Percentiles rank a stretch among this genome's conserved stretches.
Evolutionary conservation across 92 coral and sea anemone species (phyloP).

Genomic region (Zoanthus solanderi): DNA sequence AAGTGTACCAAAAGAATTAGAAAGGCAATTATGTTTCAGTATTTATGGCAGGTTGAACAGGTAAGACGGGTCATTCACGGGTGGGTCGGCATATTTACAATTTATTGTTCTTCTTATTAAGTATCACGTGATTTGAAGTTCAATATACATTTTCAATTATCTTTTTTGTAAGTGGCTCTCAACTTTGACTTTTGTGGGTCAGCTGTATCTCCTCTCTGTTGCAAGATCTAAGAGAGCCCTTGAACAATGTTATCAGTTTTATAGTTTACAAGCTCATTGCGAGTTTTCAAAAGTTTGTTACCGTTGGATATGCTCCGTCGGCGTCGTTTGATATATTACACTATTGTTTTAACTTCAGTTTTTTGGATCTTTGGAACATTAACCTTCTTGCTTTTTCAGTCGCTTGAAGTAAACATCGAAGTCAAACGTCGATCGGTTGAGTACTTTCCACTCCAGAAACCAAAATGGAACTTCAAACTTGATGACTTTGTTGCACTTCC

Average conservation of each 20-base stretch:
- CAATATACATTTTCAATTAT: constrained; percentile 28
- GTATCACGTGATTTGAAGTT: constrained; percentile 33
- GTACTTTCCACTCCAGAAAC: constrained; percentile 66
- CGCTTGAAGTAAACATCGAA: constrained; percentile 85
- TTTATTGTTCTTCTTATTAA: not conserved
- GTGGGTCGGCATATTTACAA: not conserved
- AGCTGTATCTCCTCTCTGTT: not conserved
- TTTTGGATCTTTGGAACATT: constrained; percentile 95
- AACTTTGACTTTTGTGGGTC: constrained; percentile 5
- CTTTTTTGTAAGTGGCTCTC: not conserved
- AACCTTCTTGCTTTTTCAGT: constrained; percentile 84
- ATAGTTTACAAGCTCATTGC: not conserved
- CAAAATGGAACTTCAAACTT: constrained; percentile 71
- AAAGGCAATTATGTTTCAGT: not conserved
- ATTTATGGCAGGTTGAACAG: constrained; percentile 7
- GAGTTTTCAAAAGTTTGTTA: not conserved
- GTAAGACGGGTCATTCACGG: not conserved
- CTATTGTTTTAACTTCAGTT: constrained; percentile 84
- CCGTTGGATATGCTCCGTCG: constrained; percentile 69
- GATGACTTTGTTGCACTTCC: constrained; percentile 15
- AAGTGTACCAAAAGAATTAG: not conserved
- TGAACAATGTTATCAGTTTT: not conserved
- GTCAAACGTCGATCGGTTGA: constrained; percentile 77
- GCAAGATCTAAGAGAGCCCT: not conserved
- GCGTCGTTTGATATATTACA: constrained; percentile 83